Base-by-base conservation (phyloP, 1,140 invertebrate species). In the Anagrus nilaparvatae region DNA sequence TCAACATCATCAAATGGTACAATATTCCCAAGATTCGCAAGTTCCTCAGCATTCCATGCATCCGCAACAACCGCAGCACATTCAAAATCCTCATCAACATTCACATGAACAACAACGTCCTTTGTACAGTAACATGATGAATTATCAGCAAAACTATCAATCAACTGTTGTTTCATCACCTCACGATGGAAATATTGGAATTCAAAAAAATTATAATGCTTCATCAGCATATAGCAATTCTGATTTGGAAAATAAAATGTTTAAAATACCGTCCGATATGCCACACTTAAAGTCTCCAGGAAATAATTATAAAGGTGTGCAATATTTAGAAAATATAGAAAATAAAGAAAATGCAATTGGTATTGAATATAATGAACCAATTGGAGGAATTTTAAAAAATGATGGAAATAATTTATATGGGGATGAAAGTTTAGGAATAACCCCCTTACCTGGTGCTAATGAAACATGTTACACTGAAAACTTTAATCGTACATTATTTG, bases 281-380 rank as follows among this genome's bases (percentile, higher is more conserved):
- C 63, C 63, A 1, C 61, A 56, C 24, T 64, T 65, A 14, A 65
- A 65, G 33, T 65, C 63, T 5, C 61, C 63, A 0, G 60, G 60
- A 5, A 63, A 59, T 54, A 65, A 65, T 50, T 53, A 60, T 23
- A 52, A 61, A 19, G 63, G 63, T 32, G 48, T 64, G 0, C 63
- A 65, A 21, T 65, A 61, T 40, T 52, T 64, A 2, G 61, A 64
- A 32, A 60, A 52, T n/a, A 56, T 59, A 1, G 61, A 65, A 17
- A 51, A 65, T 10, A 65, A 65, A 36, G 63, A 65, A 27, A 65
- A 65, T n/a, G 51, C 58, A 5, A 48, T 60, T n/a, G 53, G 40
- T 2, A 27, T 56, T 5, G 58, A 58, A 29, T 61, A 59, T 29
- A 64, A 63, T 33, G 48, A 43, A 16, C 42, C 52, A 6, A 14